Percentiles rank a stretch among this genome's conserved stretches.
Evolutionary conservation across 2,113 vertebrate species (phyloP).

Genomic region (Physeter macrocephalus): DNA sequence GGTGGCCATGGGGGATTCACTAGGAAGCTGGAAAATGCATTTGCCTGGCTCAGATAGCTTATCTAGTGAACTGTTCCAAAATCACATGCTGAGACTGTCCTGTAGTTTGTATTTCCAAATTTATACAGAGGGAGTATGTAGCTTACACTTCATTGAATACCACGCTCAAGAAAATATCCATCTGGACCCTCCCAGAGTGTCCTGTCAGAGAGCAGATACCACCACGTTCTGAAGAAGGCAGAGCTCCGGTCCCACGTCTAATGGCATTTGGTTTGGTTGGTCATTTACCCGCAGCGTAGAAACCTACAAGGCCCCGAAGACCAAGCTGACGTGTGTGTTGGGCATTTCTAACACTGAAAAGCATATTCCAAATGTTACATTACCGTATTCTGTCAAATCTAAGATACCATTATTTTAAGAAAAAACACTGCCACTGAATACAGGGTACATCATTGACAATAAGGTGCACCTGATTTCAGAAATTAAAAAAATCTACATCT

Average conservation of each 20-base stretch:
- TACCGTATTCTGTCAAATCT: not conserved
- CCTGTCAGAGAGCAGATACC: accelerated
- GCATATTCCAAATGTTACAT: not conserved
- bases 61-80: not conserved
- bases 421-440: not conserved
- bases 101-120: not conserved
- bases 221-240: not conserved
- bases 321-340: not conserved
- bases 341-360: not conserved
- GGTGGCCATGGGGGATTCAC: accelerated
- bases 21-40: not conserved
- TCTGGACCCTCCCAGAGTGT: not conserved
- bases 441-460: not conserved
- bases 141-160: not conserved
- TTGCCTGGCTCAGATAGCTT: not conserved
- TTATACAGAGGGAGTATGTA: not conserved
- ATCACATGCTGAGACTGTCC: not conserved
- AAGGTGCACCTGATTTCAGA: not conserved
- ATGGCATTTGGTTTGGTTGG: no score
- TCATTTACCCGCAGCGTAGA: not conserved
- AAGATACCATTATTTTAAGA: not conserved
- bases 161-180: not conserved
- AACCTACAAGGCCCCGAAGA: not conserved
- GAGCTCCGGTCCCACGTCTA: not conserved
- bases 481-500: not conserved